Conservation (phyloP, 2,113 vertebrate species). For the Hystrix cristata region DNA sequence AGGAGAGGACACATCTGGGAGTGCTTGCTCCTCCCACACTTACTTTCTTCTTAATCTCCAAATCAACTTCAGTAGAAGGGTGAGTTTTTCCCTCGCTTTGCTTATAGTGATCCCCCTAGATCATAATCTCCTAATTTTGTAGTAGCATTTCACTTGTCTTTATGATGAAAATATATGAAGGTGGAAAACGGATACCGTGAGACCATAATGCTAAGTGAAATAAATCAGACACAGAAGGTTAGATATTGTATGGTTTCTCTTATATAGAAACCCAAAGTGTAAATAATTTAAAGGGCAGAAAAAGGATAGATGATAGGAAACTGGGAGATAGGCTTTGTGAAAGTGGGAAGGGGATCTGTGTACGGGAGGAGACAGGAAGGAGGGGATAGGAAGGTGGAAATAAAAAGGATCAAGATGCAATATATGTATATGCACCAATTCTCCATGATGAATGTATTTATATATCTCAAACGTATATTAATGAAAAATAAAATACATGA, state of each 20-base stretch:
- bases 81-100: background rate
- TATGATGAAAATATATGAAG: slow-evolving; percentile 42
- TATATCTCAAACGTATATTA: background rate
- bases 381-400: background rate
- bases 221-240: background rate
- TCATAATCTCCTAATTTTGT: slow-evolving; percentile 28
- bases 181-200: background rate
- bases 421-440: background rate
- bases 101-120: slow-evolving; percentile 5
- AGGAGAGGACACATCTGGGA: background rate
- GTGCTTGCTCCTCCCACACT: background rate
- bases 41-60: slow-evolving; percentile 8
- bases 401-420: background rate
- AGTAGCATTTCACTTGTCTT: background rate
- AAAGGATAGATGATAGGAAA: background rate
- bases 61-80: background rate
- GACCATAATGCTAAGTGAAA: background rate
- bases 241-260: background rate
- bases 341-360: background rate
- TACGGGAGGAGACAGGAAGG: background rate
- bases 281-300: background rate
- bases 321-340: background rate
- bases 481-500: slow-evolving; percentile 26
- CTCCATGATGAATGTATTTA: background rate
- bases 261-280: background rate